A percentile compares a stretch with the other conserved stretches of the same genome.
Evolutionary conservation across 1,140 invertebrate genomes (phyloP).

Genomic region (Drosophila kikkawai): DNA sequence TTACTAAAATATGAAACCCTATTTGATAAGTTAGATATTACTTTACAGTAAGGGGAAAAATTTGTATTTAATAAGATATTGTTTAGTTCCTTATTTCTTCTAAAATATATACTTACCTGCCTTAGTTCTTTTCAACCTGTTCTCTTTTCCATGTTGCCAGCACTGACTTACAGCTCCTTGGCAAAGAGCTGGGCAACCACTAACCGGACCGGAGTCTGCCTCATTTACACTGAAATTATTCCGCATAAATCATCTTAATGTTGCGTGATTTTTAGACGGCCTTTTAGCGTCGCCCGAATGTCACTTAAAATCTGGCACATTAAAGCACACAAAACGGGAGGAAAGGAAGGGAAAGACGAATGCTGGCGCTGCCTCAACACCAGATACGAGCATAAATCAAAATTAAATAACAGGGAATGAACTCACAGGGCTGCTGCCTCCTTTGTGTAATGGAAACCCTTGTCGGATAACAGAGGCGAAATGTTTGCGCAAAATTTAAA

Average conservation of each 20-base stretch:
- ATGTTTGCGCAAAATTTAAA: conserved; percentile 20
- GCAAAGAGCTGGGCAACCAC: conserved; percentile 50
- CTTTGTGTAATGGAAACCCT: conserved; percentile 47
- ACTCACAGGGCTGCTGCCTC: conserved; percentile 11
- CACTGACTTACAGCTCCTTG: conserved; percentile 32
- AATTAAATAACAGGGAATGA: conserved; percentile 46
- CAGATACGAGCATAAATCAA: conserved; percentile 55
- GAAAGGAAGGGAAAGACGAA: conserved; percentile 7
- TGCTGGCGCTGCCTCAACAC: conserved; percentile 43
- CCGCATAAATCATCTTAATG: conserved; percentile 81
- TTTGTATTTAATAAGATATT: too few species aligned
- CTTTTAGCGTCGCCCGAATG: conserved; percentile 78
- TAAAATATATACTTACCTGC: too few species aligned
- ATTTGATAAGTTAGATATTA: too few species aligned
- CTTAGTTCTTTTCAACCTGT: neutral
- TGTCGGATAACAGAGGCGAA: conserved; percentile 9
- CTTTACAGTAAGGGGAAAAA: too few species aligned
- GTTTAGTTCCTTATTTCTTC: too few species aligned
- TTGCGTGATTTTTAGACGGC: conserved; percentile 81
- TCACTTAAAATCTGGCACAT: conserved; percentile 80
- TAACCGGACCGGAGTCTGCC: conserved; percentile 65
- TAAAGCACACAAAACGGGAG: conserved; percentile 58
- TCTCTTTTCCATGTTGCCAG: neutral
- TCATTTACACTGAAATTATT: conserved; percentile 82
- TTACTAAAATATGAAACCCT: too few species aligned